These are phyloP conservation scores for Thaumatotibia leucotreta DNA, from an alignment of 1,140 invertebrate species.

Conservation along the genomic window DNA sequence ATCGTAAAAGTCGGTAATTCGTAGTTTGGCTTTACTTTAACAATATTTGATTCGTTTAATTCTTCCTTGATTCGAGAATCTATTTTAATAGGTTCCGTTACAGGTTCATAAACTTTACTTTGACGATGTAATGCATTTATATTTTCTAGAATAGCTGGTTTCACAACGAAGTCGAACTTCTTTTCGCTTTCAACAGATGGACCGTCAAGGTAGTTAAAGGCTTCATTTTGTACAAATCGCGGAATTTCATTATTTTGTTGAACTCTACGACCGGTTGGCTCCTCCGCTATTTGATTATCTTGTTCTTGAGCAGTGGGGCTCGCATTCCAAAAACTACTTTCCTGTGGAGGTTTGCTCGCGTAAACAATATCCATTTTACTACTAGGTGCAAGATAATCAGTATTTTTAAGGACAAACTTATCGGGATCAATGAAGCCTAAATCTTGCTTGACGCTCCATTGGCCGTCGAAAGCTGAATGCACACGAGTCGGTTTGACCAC, in stretches of 20 bases:
- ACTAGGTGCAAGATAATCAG: conserved; percentile 78
- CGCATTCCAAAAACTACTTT: conserved; percentile 51
- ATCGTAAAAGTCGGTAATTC: conserved; percentile 90
- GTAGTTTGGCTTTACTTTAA: conserved; percentile 79
- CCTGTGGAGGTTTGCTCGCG: conserved; percentile 70
- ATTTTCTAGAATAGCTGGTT: conserved; percentile 55
- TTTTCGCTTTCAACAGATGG: conserved; percentile 61
- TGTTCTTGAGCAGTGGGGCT: conserved; percentile 30
- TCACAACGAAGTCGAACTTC: conserved; percentile 47
- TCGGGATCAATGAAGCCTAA: conserved; percentile 72
- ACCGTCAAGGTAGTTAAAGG: conserved; percentile 71
- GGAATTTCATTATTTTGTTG: conserved; percentile 65
- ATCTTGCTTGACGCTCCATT: conserved; percentile 77
- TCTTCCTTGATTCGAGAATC: conserved; percentile 37
- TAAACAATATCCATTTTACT: conserved; percentile 78
- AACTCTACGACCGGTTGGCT: conserved; percentile 57
- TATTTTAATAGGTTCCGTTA: conserved; percentile 37
- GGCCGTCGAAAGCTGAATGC: conserved; percentile 63
- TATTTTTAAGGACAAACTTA: conserved; percentile 78
- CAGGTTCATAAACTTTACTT: conserved; percentile 58
- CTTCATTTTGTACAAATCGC: conserved; percentile 56
- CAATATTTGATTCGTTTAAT: conserved; percentile 55
- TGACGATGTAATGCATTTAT: conserved; percentile 56
- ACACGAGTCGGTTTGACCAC: conserved; percentile 78
- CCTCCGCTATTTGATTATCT: conserved; percentile 49